Base-by-base conservation (phyloP, 2,113 vertebrate genomes). In the Dolichallabes microphthalmus region DNA sequence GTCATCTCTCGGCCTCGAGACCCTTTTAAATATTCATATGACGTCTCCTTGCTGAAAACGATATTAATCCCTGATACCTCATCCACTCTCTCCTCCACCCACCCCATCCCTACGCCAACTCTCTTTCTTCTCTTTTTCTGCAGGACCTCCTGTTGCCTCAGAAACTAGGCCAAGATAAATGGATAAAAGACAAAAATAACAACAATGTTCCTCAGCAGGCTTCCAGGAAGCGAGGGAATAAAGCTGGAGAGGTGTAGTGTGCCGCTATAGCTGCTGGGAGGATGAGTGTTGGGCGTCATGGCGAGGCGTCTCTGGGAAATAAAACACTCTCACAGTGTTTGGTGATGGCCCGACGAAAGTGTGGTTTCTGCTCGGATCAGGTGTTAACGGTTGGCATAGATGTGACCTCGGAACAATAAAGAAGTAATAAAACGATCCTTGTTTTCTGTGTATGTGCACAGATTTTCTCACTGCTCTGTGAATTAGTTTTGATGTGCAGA, bases 101-200 rank as follows among this genome's bases (percentile, higher is more conserved):
- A 55, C 57, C 76, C 76, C 57, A 45, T 32, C 10, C 4, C 15
- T 12, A 14, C 50, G 13, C 15, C 27, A 1, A 4, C 12, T 61
- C 63, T 63, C 11, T 30, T 14, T 30, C 13, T 64, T 64, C n/a
- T 30, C 63, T 15, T 52, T 58, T 27, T 39, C 55, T 20, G 27
- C 55, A 63, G 57, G 55, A 52, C 58, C 63, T 82, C 45, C 69
- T 68, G 68, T 39, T 27, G 66, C 25, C 63, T 50, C 39, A 82
- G 53, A 61, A 83, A 87, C 30, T 73, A 63, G 87, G 69, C 32
- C 82, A 82, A 64, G 17, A 82, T 61, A 81, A 86, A 45, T 66
- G 35, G 19, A 45, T 45, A 20, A 3, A 39, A 71, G 1, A 45
- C 2, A 12, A 45, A 69, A 45, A 6, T 10, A 39, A 73, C 9